Percentiles rank a stretch among this genome's conserved stretches.
These are phyloP conservation scores for Acanthurus lineatus DNA, from an alignment of 2,797 vertebrate genomes.

Conservation along the genomic window DNA sequence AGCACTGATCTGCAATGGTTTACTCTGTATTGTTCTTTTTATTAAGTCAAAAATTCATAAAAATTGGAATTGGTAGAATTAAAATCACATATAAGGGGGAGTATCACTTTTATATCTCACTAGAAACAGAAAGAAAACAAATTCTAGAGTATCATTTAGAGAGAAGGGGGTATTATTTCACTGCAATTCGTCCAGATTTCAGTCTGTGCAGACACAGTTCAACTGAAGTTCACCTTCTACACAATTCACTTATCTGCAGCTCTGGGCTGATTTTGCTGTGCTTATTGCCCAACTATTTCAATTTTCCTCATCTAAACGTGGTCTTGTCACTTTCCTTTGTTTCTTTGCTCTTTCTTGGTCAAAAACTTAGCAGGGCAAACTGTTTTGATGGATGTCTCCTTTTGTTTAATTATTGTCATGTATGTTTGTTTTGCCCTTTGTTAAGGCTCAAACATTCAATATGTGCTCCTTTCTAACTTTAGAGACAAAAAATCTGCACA, in stretches of 20 bases:
- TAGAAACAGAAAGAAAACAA: not conserved
- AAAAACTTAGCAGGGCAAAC: not conserved
- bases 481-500: not conserved
- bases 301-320: constrained; percentile 8
- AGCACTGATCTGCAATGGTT: not conserved
- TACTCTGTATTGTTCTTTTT: too few species aligned
- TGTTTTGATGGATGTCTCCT: not conserved
- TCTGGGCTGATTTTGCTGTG: constrained; percentile 45
- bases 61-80: too few species aligned
- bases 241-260: constrained; percentile 33
- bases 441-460: not conserved
- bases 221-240: constrained; percentile 45
- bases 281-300: constrained; percentile 13
- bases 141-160: not conserved
- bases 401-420: not conserved
- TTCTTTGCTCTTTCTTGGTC: not conserved
- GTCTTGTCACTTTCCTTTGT: not conserved
- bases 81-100: not conserved
- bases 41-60: too few species aligned
- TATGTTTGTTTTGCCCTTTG: not conserved
- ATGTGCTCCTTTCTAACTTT: not conserved
- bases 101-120: not conserved
- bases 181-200: constrained; percentile 23
- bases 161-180: not conserved
- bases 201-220: constrained; percentile 8